Evolutionary conservation across 1,140 invertebrate species (phyloP).

Genomic region (Hydropsyche tenuis): DNA sequence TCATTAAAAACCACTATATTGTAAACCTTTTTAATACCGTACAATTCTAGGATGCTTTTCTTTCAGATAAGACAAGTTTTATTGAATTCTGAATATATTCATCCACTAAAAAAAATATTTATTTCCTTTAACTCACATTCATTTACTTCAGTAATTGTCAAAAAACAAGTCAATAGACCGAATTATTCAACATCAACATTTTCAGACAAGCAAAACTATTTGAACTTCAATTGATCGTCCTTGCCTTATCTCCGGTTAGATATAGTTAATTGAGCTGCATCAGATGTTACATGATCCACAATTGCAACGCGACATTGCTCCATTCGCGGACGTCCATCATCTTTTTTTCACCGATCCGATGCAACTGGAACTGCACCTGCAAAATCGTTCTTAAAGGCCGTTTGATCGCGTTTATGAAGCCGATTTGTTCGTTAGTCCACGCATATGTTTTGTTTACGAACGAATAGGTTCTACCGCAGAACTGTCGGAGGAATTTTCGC

Average conservation of each 20-base stretch:
- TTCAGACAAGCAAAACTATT: no score
- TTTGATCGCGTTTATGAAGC: neutral
- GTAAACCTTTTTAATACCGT: no score
- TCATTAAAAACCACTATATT: no score
- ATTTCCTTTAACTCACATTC: no score
- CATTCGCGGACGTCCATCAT: neutral
- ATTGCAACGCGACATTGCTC: constrained; percentile 6
- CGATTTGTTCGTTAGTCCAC: neutral
- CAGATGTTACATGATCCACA: neutral
- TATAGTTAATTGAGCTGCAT: constrained; percentile 7
- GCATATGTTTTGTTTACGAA: no score
- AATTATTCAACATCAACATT: no score
- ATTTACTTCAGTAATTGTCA: no score
- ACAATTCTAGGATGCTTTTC: no score
- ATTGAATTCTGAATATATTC: no score
- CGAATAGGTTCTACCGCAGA: neutral
- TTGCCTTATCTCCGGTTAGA: neutral
- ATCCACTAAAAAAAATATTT: no score
- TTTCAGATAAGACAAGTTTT: no score
- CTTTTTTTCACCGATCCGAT: neutral
- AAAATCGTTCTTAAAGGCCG: neutral
- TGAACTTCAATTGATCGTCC: neutral
- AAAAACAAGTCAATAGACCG: no score
- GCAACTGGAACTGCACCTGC: constrained; percentile 1
- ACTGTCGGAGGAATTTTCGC: constrained; percentile 6